phyloP scores from a whole-genome alignment of 1,140 invertebrate genomes.

The Mizuhopecten yessoensis region DNA sequence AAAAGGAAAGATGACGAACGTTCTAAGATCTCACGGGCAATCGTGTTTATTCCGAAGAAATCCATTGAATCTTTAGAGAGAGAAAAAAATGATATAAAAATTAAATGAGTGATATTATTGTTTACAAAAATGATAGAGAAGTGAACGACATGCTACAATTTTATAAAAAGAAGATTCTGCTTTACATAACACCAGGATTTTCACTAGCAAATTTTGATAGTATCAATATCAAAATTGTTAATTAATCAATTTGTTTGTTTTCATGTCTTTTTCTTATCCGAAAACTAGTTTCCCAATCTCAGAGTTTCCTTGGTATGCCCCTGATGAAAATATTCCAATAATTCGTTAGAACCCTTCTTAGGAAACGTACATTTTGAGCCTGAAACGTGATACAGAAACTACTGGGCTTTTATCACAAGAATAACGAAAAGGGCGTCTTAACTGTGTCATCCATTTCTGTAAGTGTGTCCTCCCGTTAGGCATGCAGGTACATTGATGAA shows the following conservation, averaged over 20 bases:
- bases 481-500: conserved; percentile 22
- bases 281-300: neutral
- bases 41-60: no score
- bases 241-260: neutral
- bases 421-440: neutral
- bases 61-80: no score
- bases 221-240: neutral
- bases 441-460: conserved; percentile 33
- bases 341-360: neutral
- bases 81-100: no score
- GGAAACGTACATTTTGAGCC: neutral
- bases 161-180: neutral
- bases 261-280: neutral
- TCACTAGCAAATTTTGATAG: neutral
- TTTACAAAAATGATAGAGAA: no score
- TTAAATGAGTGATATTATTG: no score
- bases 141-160: no score
- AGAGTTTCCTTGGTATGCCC: no score
- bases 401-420: neutral
- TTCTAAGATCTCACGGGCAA: no score
- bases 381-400: neutral
- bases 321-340: neutral
- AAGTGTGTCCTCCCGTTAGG: conserved; percentile 28
- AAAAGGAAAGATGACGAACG: no score
- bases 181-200: neutral